phyloP scores from a whole-genome alignment of 1,140 invertebrate genomes.

The Drosophila bocki region DNA sequence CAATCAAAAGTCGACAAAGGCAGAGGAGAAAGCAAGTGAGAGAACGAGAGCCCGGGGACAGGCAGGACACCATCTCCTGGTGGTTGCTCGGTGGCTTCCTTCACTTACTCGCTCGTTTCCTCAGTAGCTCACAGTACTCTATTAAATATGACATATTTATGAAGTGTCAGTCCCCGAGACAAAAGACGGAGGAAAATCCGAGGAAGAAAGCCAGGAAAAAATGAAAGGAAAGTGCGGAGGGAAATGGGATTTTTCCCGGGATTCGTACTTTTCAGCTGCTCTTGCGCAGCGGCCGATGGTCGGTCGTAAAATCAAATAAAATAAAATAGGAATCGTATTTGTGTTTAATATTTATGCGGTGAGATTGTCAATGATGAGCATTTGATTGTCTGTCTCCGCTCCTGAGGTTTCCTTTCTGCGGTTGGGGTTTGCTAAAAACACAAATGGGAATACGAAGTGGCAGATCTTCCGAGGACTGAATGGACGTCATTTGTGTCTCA shows the following conservation, averaged over 20 bases:
- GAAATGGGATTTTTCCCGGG: conserved; percentile 55
- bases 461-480: background rate
- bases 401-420: conserved; percentile 29
- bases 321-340: conserved; percentile 77
- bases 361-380: conserved; percentile 52
- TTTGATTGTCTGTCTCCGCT: conserved; percentile 56
- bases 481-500: conserved; percentile 33
- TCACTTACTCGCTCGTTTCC: conserved; percentile 19
- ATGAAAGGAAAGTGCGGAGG: conserved; percentile 46
- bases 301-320: conserved; percentile 46
- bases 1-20: conserved; percentile 74
- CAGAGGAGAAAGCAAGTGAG: conserved; percentile 59
- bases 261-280: conserved; percentile 46
- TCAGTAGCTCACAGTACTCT: conserved; percentile 62
- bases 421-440: conserved; percentile 30
- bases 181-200: conserved; percentile 43
- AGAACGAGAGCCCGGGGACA: conserved; percentile 18
- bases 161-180: conserved; percentile 71
- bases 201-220: conserved; percentile 56
- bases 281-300: conserved; percentile 10
- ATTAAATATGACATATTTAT: conserved; percentile 85
- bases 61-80: conserved; percentile 42
- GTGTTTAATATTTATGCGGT: conserved; percentile 80
- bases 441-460: conserved; percentile 3
- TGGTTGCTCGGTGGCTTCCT: conserved; percentile 49